phyloP scores from a whole-genome alignment of 2,113 vertebrate species.

The Enhydra lutris region DNA sequence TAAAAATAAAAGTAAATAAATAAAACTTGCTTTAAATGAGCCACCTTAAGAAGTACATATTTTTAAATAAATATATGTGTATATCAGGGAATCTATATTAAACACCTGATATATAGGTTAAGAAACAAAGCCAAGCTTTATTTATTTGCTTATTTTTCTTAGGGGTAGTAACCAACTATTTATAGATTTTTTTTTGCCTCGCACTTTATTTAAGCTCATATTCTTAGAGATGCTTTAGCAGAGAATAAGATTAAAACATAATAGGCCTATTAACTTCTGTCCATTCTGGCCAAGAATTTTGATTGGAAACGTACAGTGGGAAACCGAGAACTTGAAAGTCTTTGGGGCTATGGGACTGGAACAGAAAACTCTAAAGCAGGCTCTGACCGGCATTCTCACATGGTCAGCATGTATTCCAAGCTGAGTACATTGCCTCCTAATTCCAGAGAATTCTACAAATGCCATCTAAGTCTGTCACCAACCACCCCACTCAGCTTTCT shows the following conservation, averaged over 20 bases:
- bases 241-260: conserved; percentile 9
- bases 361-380: not conserved
- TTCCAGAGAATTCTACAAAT: not conserved
- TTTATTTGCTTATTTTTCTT: conserved; percentile 27
- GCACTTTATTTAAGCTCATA: not conserved
- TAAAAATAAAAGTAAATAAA: not conserved
- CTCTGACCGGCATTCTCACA: not conserved
- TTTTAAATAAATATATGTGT: not conserved
- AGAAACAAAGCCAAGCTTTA: not conserved
- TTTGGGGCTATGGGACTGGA: not conserved
- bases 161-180: not conserved
- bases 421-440: not conserved
- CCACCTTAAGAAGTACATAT: not conserved
- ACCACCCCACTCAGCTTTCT: not conserved
- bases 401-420: not conserved
- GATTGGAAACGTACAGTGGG: not conserved
- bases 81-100: not conserved
- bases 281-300: not conserved
- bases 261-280: not conserved
- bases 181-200: conserved; percentile 23
- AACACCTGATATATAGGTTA: not conserved
- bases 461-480: not conserved
- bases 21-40: not conserved
- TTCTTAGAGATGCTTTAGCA: conserved; percentile 10
- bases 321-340: not conserved